Evolutionary conservation across 2,888 invertebrate genomes (phyloP).

Genomic region (Holacanthella duospinosa): DNA sequence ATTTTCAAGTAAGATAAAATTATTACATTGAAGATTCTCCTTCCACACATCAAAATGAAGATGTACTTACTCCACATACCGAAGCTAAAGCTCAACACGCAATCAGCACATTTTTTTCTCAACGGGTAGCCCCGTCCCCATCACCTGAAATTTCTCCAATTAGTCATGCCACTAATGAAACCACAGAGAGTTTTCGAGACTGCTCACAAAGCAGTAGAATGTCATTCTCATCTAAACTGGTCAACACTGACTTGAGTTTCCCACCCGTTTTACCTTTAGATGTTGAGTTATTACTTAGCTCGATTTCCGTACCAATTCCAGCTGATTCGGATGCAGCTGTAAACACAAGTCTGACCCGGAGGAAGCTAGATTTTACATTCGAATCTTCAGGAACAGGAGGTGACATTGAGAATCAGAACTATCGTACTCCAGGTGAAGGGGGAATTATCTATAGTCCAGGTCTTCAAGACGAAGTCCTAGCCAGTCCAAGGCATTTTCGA

Average conservation of each 20-base stretch:
- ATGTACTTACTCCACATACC: not conserved
- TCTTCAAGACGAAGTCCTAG: not conserved
- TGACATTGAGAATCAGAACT: not conserved
- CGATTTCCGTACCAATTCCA: not conserved
- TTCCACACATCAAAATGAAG: constrained; percentile 15
- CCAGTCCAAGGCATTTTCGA: not conserved
- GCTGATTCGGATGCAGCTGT: not conserved
- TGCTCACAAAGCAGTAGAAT: too few relatives aligned
- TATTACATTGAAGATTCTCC: constrained; percentile 21
- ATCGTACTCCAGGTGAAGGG: not conserved
- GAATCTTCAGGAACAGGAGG: not conserved
- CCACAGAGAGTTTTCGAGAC: too few relatives aligned
- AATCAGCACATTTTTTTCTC: too few relatives aligned
- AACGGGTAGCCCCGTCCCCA: too few relatives aligned
- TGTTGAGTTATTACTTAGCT: not conserved
- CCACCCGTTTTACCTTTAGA: constrained; percentile 5
- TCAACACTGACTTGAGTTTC: constrained; percentile 3
- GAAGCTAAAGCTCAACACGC: constrained; percentile 8
- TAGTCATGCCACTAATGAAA: too few relatives aligned
- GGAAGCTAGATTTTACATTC: not conserved
- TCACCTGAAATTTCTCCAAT: too few relatives aligned
- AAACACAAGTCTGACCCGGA: not conserved
- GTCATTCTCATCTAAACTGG: not conserved
- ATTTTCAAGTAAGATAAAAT: too few relatives aligned
- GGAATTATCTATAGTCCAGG: not conserved